Evolutionary conservation across 2,113 vertebrate species (phyloP).

Genomic region (Propithecus coquereli): DNA sequence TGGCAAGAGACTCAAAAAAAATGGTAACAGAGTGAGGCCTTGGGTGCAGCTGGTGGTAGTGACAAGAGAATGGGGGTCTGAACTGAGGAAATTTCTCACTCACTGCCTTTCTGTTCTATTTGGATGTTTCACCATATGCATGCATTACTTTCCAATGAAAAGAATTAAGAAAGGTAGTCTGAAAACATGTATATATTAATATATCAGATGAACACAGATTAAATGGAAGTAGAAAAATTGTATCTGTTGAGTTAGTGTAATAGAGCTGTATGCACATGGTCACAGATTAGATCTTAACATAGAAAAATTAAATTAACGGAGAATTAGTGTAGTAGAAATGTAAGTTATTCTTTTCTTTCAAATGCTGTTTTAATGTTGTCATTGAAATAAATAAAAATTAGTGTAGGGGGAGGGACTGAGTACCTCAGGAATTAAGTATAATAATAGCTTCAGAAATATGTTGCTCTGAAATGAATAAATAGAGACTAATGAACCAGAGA

Average conservation of each 20-base stretch:
- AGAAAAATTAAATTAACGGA: background rate
- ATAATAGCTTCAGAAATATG: background rate
- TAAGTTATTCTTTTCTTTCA: conserved; percentile 19
- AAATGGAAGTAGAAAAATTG: background rate
- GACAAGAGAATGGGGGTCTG: background rate
- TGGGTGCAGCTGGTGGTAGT: background rate
- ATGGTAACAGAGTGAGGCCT: background rate
- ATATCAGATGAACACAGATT: background rate
- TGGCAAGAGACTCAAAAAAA: background rate
- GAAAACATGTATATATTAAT: background rate
- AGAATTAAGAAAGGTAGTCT: background rate
- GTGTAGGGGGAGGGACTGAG: background rate
- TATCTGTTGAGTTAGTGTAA: background rate
- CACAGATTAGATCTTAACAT: background rate
- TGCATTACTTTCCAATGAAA: background rate
- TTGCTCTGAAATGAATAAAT: background rate
- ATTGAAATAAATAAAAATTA: conserved; percentile 18
- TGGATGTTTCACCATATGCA: background rate
- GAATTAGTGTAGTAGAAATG: background rate
- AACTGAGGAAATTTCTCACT: background rate
- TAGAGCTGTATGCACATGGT: background rate
- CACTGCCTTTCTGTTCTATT: background rate
- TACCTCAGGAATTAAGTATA: background rate
- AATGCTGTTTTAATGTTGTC: background rate
- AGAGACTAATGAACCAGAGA: background rate